Evolutionary conservation across 2,888 invertebrate genomes (phyloP).

Genomic region (Meghimatium bilineatum): DNA sequence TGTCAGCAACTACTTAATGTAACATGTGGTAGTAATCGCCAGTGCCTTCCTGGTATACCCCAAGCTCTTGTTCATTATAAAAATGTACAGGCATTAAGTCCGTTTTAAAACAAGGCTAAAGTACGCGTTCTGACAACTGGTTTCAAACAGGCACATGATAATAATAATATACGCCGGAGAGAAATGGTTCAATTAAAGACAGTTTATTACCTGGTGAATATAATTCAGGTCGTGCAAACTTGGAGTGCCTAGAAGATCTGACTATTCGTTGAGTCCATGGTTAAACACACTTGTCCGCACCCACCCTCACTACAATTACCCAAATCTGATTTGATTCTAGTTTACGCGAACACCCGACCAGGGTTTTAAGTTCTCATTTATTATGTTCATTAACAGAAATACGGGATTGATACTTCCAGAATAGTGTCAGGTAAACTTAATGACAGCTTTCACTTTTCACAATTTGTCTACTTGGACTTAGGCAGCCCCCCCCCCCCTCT

Average conservation of each 20-base stretch:
- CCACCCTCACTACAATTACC: background rate
- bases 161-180: background rate
- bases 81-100: background rate
- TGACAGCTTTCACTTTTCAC: too few species aligned
- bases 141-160: background rate
- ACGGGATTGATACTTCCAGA: background rate
- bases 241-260: background rate
- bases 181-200: background rate
- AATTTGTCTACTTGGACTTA: too few species aligned
- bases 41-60: background rate
- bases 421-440: too few species aligned
- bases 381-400: background rate
- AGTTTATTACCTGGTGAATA: background rate
- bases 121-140: background rate
- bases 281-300: too few species aligned
- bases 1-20: background rate
- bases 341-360: background rate
- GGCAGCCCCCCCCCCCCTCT: too few species aligned
- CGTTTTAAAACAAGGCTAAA: background rate
- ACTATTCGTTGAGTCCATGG: background rate
- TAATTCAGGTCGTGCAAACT: constrained; percentile 10
- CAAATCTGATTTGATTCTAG: background rate
- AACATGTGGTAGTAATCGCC: constrained; percentile 2
- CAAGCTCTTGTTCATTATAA: background rate
- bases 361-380: background rate